Conservation (phyloP, 2,797 vertebrate genomes). For the Galagoides demidoff region DNA sequence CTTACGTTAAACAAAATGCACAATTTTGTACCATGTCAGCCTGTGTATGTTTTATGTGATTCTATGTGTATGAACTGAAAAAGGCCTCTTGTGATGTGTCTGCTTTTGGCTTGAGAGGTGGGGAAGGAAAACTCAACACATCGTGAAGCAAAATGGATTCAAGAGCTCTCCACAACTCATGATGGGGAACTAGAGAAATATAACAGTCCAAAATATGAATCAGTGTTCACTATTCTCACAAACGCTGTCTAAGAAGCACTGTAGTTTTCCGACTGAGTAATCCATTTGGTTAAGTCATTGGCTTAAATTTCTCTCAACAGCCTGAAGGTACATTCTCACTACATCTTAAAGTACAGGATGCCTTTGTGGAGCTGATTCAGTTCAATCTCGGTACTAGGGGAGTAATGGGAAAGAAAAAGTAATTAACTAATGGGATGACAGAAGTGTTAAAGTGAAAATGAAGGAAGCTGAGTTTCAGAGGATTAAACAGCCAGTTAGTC, state of each 20-base stretch:
- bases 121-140: neutral
- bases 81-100: neutral
- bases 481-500: neutral
- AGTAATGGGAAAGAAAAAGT: neutral
- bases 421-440: neutral
- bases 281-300: neutral
- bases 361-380: neutral
- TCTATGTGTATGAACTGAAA: neutral
- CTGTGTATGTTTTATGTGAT: constrained; percentile 50
- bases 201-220: neutral
- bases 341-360: constrained; percentile 15
- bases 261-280: neutral
- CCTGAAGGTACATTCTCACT: neutral
- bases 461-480: neutral
- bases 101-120: neutral
- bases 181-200: neutral
- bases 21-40: neutral
- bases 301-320: neutral
- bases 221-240: neutral
- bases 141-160: neutral
- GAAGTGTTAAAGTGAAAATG: neutral
- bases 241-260: neutral
- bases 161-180: neutral
- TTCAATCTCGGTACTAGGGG: neutral
- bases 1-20: neutral